Evolutionary conservation across 1,140 invertebrate genomes (phyloP).

Genomic region (Drosophila albomicans): DNA sequence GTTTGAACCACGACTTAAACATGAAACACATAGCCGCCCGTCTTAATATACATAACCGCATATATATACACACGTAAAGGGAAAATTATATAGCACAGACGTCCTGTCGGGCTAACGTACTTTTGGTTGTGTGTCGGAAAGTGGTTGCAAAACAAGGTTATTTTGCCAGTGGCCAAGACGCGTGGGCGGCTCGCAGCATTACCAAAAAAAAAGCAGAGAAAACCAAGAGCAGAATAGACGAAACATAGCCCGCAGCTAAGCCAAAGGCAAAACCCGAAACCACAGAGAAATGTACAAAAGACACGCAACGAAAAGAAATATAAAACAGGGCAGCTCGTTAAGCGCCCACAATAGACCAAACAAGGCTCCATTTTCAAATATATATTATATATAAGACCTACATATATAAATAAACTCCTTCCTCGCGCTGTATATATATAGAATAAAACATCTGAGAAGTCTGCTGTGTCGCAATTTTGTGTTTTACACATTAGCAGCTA

Average conservation of each 20-base stretch:
- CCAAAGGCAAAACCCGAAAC: slow-evolving; percentile 21
- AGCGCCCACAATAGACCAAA: slow-evolving; percentile 25
- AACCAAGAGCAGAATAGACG: not conserved
- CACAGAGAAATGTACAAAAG: slow-evolving; percentile 67
- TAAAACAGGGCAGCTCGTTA: slow-evolving; percentile 41
- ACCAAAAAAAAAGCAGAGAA: slow-evolving; percentile 21
- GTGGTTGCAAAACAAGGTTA: slow-evolving; percentile 79
- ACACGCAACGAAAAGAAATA: slow-evolving; percentile 65
- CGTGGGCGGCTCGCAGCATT: slow-evolving; percentile 21
- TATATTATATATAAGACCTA: slow-evolving; percentile 14
- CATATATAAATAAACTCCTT: not conserved
- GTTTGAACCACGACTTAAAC: slow-evolving; percentile 53
- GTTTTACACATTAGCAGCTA: not conserved
- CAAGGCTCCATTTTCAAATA: slow-evolving; percentile 5
- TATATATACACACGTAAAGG: slow-evolving; percentile 10
- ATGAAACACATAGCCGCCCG: slow-evolving; percentile 44
- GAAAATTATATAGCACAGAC: slow-evolving; percentile 68
- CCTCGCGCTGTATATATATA: not conserved
- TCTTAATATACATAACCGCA: slow-evolving; percentile 39
- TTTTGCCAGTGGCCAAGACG: slow-evolving; percentile 40
- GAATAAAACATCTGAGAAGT: not conserved
- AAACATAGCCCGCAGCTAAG: slow-evolving; percentile 14
- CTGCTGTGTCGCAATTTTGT: slow-evolving; percentile 1
- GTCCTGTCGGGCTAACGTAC: slow-evolving; percentile 57
- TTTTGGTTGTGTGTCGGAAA: slow-evolving; percentile 54